Evolutionary conservation across 2,797 vertebrate species (phyloP).

Genomic region (Morelia viridis): DNA sequence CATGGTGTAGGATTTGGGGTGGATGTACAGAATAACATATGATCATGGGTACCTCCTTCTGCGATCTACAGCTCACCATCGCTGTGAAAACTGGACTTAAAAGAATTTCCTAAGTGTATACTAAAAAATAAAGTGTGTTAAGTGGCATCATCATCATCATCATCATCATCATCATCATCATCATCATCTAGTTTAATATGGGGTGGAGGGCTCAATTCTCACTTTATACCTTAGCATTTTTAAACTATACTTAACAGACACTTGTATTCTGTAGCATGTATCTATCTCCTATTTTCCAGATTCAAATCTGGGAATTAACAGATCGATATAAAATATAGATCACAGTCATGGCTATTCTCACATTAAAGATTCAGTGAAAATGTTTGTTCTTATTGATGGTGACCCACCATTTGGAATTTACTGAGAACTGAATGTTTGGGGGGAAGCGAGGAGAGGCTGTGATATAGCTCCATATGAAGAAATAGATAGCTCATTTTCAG

Average conservation of each 20-base stretch:
- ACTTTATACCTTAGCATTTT: background rate
- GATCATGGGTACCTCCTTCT: background rate
- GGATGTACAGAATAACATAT: no score
- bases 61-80: background rate
- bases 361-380: no score
- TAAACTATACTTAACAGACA: background rate
- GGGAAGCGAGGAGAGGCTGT: no score
- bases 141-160: background rate
- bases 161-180: background rate
- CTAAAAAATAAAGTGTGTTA: background rate
- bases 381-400: no score
- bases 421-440: no score
- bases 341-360: background rate
- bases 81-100: background rate
- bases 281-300: background rate
- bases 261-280: background rate
- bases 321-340: background rate
- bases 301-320: background rate
- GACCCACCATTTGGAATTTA: no score
- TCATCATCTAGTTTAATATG: background rate
- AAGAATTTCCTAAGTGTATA: background rate
- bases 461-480: no score
- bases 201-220: background rate
- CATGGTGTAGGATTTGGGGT: no score
- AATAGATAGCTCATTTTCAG: no score